Conservation (phyloP, 2,888 invertebrate genomes). For the Agonopterix alstromeriana region DNA sequence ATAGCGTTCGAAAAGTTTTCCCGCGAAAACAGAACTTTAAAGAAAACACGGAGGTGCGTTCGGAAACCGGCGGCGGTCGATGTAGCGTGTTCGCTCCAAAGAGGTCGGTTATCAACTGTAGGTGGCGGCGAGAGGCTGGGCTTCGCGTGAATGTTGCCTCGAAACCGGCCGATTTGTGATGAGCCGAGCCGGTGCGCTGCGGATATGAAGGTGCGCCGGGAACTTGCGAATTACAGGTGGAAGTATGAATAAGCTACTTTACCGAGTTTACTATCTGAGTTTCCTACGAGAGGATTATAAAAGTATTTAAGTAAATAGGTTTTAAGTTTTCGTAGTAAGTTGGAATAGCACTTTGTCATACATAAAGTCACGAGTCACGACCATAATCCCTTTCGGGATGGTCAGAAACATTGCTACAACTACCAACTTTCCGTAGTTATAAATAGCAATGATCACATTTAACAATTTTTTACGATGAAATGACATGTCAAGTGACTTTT, state of each 20-base stretch:
- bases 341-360: no score
- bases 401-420: no score
- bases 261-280: no score
- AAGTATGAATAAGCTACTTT: neutral
- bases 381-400: no score
- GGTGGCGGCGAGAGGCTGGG: conserved; percentile 45
- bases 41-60: conserved; percentile 8
- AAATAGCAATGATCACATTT: no score
- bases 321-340: no score
- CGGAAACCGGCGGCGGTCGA: conserved; percentile 12
- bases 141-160: conserved; percentile 31
- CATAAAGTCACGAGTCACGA: no score
- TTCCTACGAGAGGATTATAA: no score
- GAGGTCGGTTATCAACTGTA: conserved; percentile 61
- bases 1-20: neutral
- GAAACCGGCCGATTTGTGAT: conserved; percentile 8
- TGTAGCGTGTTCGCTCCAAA: conserved; percentile 40
- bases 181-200: conserved; percentile 1
- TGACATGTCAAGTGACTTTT: no score
- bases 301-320: no score
- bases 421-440: no score
- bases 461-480: no score
- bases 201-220: conserved; percentile 6
- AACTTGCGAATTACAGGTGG: conserved; percentile 7
- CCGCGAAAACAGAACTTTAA: neutral